phyloP scores from a whole-genome alignment of 2,113 vertebrate genomes.

The Hyperopisus bebe region DNA sequence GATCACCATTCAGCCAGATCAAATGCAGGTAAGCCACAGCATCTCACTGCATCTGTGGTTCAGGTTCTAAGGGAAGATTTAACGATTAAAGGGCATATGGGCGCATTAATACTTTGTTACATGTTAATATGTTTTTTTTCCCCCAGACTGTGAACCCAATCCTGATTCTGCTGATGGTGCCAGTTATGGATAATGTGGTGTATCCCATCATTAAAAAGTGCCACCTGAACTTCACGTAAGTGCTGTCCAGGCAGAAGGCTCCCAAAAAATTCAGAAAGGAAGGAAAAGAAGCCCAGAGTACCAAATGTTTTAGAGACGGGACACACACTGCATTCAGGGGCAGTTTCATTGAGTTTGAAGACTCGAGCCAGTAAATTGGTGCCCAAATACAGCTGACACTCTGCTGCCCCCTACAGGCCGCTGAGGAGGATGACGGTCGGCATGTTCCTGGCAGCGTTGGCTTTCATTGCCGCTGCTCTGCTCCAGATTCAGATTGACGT shows the following conservation, averaged over 20 bases:
- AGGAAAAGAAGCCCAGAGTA: not conserved
- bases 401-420: constrained; percentile 58
- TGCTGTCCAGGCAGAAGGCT: constrained; percentile 18
- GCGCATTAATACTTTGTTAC: not conserved
- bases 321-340: not conserved
- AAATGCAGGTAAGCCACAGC: constrained; percentile 78
- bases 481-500: constrained; percentile 86
- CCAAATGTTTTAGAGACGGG: not conserved
- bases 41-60: not conserved
- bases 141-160: constrained; percentile 83
- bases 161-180: constrained; percentile 82
- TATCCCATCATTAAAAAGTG: constrained; percentile 88
- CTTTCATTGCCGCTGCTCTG: constrained; percentile 80
- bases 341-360: not conserved
- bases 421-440: constrained; percentile 87
- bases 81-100: not conserved
- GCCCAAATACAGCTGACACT: not conserved
- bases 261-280: not conserved
- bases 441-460: constrained; percentile 81
- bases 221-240: constrained; percentile 86
- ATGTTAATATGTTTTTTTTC: constrained; percentile 12
- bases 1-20: constrained; percentile 80
- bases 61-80: not conserved
- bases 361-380: not conserved
- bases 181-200: constrained; percentile 67